These are phyloP conservation scores for Heliothis peltigera DNA, from an alignment of 2,888 invertebrate species.

Conservation along the genomic window DNA sequence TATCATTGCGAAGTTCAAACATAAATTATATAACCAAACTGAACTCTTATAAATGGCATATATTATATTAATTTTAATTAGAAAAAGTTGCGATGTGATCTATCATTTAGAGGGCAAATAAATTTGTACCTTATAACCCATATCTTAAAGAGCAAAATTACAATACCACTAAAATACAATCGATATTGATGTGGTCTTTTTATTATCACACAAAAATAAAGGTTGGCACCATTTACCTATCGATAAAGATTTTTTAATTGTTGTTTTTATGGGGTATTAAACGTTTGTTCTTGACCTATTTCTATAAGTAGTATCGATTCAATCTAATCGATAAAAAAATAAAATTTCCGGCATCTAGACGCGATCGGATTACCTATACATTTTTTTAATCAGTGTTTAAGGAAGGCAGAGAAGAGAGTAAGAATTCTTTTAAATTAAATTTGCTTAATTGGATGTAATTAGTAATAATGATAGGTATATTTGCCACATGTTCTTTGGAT, in stretches of 20 bases:
- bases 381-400: neutral
- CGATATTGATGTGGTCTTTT: neutral
- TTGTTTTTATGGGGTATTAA: conserved; percentile 50
- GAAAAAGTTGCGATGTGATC: too few species aligned
- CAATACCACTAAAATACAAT: too few species aligned
- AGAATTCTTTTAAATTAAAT: too few species aligned
- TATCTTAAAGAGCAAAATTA: too few species aligned
- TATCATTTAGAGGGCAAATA: too few species aligned
- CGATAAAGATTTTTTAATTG: conserved; percentile 49
- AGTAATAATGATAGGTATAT: too few species aligned
- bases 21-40: neutral
- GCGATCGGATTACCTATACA: conserved; percentile 6
- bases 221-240: neutral
- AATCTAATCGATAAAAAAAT: conserved; percentile 9
- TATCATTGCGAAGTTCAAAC: conserved; percentile 3
- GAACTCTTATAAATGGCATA: neutral
- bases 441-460: too few species aligned
- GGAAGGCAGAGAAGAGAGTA: too few species aligned
- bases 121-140: too few species aligned
- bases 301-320: conserved; percentile 42
- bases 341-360: neutral
- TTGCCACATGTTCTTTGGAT: too few species aligned
- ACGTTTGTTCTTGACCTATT: conserved; percentile 55
- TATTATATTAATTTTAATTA: too few species aligned
- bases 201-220: neutral